A percentile compares a stretch with the other conserved stretches of the same genome.
These are phyloP conservation scores for Pholis gunnellus DNA, from an alignment of 2,113 vertebrate species.

Conservation along the genomic window DNA sequence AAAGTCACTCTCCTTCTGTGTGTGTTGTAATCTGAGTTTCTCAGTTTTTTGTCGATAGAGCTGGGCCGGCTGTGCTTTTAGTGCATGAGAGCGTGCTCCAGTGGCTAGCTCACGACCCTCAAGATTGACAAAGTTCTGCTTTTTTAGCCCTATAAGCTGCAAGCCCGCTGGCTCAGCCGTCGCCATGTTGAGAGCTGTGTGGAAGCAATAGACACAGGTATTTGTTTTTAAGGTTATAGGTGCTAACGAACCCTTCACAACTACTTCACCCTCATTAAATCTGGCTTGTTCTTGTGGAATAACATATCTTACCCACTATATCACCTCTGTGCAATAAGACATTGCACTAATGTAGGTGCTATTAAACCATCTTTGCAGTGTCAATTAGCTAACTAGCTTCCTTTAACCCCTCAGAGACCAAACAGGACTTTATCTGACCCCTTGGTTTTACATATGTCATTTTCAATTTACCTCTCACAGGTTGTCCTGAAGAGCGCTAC, in stretches of 20 bases:
- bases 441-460: constrained; percentile 80
- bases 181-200: no score
- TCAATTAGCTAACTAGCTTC: constrained; percentile 62
- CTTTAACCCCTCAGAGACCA: constrained; percentile 67
- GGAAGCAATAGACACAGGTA: neutral
- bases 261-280: constrained; percentile 1
- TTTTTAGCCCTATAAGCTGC: neutral
- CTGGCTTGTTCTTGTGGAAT: neutral
- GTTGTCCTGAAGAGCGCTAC: constrained; percentile 64
- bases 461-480: constrained; percentile 75
- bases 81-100: neutral
- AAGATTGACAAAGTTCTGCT: neutral
- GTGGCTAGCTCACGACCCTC: neutral
- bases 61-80: neutral
- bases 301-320: constrained; percentile 1
- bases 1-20: neutral
- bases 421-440: constrained; percentile 79
- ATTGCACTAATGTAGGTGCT: constrained; percentile 12
- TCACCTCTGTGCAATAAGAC: constrained; percentile 18
- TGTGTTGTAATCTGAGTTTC: neutral
- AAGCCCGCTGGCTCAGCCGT: neutral
- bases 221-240: constrained; percentile 1
- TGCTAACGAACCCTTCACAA: constrained; percentile 25
- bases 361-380: constrained; percentile 54
- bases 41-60: neutral